Evolutionary conservation across 2,797 vertebrate species (phyloP), one percentile per base, ranked within the genome.

Genomic region (Lycodopsis pacificus): DNA sequence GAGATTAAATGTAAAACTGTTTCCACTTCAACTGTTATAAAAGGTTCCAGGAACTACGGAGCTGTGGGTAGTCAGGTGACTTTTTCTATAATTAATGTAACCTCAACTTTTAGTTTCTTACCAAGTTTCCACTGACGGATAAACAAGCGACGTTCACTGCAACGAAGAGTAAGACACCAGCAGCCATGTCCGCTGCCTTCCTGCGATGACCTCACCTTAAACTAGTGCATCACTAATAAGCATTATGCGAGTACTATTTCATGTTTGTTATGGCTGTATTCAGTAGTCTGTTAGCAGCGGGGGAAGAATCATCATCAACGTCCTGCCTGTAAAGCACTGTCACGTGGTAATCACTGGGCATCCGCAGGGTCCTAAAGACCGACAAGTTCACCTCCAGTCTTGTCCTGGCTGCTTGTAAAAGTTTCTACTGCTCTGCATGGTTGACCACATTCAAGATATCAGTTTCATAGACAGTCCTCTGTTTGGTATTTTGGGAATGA

Each of bases 341-440:
- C 93, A 92, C 77, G 88, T 94, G 93, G 91, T 7, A 66, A 42
- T 13, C 22, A 27, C 0, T n/a, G 19, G n/a, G 1, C 0, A 0
- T 34, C 73, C 1, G 32, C 92, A 4, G 82, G 93, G 94, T 95
- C 94, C 92, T 91, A 93, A 90, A 90, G 27, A 1, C 84, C 36
- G 59, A 2, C 53, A 0, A 0, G 0, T 38, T 79, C 8, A n/a
- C 3, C 13, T 12, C 11, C 34, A 2, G 4, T 1, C 32, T n/a
- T 1, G 3, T 32, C 32, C 53, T n/a, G n/a, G 3, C 48, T 15
- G 17, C 2, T 5, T 38, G 32, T 38, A 10, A 27, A 42, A 11
- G 22, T 51, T 25, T 32, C 8, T 7, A 34, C 8, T 54, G 25
- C 7, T 36, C 17, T 38, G 20, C 68, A 10, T 22, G 3, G 27